Percentiles rank a stretch among this genome's conserved stretches.
Evolutionary conservation across 2,888 invertebrate species (phyloP).

Genomic region (Ephialtes manifestator): DNA sequence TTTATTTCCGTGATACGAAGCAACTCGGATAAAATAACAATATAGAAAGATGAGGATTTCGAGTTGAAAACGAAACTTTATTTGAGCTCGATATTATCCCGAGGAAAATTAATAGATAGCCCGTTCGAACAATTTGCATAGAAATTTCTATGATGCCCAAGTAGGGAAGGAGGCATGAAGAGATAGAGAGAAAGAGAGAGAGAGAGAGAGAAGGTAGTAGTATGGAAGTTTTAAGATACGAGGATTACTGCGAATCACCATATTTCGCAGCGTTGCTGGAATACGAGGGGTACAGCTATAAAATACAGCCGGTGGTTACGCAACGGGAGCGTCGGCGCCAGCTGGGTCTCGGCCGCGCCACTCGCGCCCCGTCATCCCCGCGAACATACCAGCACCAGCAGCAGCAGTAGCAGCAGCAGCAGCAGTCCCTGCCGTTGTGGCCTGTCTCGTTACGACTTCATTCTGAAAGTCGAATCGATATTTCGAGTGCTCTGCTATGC

Average conservation of each 20-base stretch:
- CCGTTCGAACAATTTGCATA: slow-evolving; percentile 50
- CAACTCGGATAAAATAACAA: neutral
- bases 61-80: slow-evolving; percentile 11
- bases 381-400: slow-evolving; percentile 24
- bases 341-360: slow-evolving; percentile 52
- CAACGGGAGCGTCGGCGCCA: slow-evolving; percentile 60
- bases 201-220: too few species aligned
- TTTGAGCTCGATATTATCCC: slow-evolving; percentile 24
- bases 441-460: slow-evolving; percentile 66
- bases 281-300: slow-evolving; percentile 49
- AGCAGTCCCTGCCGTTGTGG: slow-evolving; percentile 43
- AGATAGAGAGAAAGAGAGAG: slow-evolving; percentile 21
- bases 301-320: slow-evolving; percentile 66
- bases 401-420: slow-evolving; percentile 11
- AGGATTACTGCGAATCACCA: slow-evolving; percentile 61
- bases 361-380: slow-evolving; percentile 43
- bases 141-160: slow-evolving; percentile 19
- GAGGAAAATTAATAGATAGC: slow-evolving; percentile 35
- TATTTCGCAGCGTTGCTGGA: slow-evolving; percentile 55
- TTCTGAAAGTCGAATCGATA: slow-evolving; percentile 74
- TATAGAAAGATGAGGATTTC: neutral
- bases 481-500: slow-evolving; percentile 75
- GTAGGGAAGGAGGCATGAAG: slow-evolving; percentile 5
- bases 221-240: slow-evolving; percentile 63
- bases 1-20: too few species aligned